These are phyloP conservation scores for Lutraria rhynchaena DNA, from an alignment of 1,140 invertebrate species.

Conservation along the genomic window DNA sequence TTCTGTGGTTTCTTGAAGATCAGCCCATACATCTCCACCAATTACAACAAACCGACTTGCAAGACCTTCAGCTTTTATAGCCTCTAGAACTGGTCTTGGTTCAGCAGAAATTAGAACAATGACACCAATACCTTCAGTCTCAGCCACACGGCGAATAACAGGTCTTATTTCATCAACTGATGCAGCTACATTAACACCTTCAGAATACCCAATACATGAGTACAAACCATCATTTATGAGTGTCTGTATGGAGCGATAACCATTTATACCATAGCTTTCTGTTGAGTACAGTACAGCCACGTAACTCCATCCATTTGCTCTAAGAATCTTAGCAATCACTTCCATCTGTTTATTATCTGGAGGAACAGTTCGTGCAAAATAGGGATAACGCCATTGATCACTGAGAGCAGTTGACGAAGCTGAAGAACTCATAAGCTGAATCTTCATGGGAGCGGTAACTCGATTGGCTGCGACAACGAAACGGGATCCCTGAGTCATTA, in stretches of 20 bases:
- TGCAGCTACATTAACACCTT: slow-evolving; percentile 20
- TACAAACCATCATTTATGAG: slow-evolving; percentile 50
- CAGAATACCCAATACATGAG: slow-evolving; percentile 58
- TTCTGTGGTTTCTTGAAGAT: slow-evolving; percentile 86
- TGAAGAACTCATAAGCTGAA: slow-evolving; percentile 87
- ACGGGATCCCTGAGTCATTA: slow-evolving; percentile 72
- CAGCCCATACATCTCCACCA: slow-evolving; percentile 81
- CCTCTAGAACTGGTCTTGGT: slow-evolving; percentile 63
- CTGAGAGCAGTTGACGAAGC: slow-evolving; percentile 88
- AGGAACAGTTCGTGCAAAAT: slow-evolving; percentile 90
- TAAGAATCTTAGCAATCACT: slow-evolving; percentile 88
- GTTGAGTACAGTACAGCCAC: slow-evolving; percentile 87
- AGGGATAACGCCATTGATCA: slow-evolving; percentile 88
- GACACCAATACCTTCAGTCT: slow-evolving; percentile 62
- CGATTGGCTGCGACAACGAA: slow-evolving; percentile 71
- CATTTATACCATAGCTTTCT: slow-evolving; percentile 82
- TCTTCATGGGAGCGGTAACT: slow-evolving; percentile 66
- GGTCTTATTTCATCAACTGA: slow-evolving; percentile 49
- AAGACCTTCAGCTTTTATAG: slow-evolving; percentile 64
- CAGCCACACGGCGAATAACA: slow-evolving; percentile 58
- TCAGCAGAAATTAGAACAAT: slow-evolving; percentile 70
- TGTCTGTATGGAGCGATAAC: slow-evolving; percentile 44
- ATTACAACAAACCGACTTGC: slow-evolving; percentile 68
- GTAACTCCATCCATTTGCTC: slow-evolving; percentile 90
- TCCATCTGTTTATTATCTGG: slow-evolving; percentile 90